phyloP scores from a whole-genome alignment of 1,140 invertebrate species.

The Penaeus chinensis region DNA sequence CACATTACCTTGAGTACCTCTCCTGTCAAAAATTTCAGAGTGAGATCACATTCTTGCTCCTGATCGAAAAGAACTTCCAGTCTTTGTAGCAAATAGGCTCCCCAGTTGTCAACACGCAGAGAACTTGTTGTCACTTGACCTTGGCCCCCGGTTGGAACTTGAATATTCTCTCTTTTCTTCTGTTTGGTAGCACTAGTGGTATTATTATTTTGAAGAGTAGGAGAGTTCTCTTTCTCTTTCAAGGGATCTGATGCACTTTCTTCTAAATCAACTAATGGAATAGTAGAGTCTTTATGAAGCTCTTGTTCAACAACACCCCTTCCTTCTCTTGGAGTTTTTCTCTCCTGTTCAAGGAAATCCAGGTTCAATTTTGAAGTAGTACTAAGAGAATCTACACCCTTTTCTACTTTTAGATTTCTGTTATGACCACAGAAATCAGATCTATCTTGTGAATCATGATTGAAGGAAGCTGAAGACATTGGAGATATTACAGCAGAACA shows the following conservation, averaged over 20 bases:
- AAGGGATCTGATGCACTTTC: background rate
- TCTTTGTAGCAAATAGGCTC: constrained; percentile 25
- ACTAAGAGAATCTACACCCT: no score
- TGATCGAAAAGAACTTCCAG: constrained; percentile 30
- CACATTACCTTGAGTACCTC: constrained; percentile 35
- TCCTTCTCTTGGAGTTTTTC: background rate
- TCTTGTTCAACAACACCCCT: background rate
- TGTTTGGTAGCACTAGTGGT: background rate
- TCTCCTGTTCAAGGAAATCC: background rate
- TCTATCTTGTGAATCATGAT: no score
- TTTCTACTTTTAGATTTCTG: no score
- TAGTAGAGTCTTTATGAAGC: background rate
- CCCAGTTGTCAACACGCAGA: constrained; percentile 39
- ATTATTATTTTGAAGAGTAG: background rate
- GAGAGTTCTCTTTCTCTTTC: background rate
- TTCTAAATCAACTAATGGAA: constrained; percentile 16
- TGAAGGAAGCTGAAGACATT: no score
- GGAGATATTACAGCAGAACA: no score
- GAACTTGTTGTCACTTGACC: background rate
- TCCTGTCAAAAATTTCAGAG: constrained; percentile 32
- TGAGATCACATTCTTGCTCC: constrained; percentile 34
- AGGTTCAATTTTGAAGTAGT: no score
- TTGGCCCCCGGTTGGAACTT: background rate
- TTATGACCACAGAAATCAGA: no score
- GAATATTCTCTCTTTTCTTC: background rate